Evolutionary conservation across 2,797 vertebrate genomes (phyloP), one percentile per base, ranked within the genome.

Genomic region (Trachurus trachurus): DNA sequence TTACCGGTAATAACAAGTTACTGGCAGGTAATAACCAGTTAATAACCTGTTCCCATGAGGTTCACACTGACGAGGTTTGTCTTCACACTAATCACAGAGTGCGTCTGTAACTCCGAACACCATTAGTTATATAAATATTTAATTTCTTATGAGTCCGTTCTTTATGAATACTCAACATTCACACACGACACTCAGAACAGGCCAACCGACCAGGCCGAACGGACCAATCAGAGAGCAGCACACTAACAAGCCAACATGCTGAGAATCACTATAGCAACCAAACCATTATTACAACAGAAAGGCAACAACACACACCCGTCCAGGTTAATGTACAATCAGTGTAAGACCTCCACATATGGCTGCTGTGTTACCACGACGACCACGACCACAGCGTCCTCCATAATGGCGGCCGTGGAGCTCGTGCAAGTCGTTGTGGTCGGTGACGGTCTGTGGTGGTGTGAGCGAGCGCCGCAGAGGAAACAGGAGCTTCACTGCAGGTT

Each of bases 231-330:
- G 69, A 87, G 50, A 74, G 65, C 72, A 84, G 82, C 79, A 78
- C 88, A 83, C 77, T 53, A 50, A 89, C 82, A 76, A 72, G 74
- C 80, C 89, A 67, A 90, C 87, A 90, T 91, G 90, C 88, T 81
- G 61, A 78, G 65, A 84, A 78, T 85, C 79, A 91, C 87, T 74
- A 79, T 63, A 84, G 88, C 83, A 89, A 89, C 87, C 58, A 42
- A 87, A 77, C 80, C 76, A 26, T 26, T 84, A 26, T 26, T 84
- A 93, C 86, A 85, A 83, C 88, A 82, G 66, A 74, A 86, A 85
- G 88, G 85, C 90, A 88, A 86, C 82, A 70, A 26, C 26, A 80
- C 26, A 80, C 67, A 57, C 44, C 47, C 13, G 39, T 69, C 75
- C 76, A 76, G 73, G 29, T 26, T 65, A 78, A 80, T 90, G 5